phyloP scores from a whole-genome alignment of 2,888 invertebrate species.

The Pediacus dermestoides region DNA sequence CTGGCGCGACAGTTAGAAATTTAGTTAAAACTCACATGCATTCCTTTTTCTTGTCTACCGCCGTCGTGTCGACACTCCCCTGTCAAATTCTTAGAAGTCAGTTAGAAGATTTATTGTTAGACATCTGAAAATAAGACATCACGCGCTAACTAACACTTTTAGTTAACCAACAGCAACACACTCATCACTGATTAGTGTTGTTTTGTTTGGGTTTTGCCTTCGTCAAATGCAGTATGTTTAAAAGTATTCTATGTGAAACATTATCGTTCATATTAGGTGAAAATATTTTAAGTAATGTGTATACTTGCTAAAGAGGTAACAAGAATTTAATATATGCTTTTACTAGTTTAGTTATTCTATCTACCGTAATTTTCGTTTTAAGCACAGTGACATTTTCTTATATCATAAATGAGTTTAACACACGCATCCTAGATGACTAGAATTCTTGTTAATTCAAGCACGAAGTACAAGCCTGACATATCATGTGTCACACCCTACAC shows the following conservation, averaged over 20 bases:
- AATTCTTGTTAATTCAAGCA: slow-evolving; percentile 2
- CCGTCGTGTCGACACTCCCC: slow-evolving; percentile 2
- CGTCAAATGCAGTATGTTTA: too few relatives aligned
- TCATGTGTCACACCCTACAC: too few relatives aligned
- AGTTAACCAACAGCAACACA: too few relatives aligned
- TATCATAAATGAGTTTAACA: slow-evolving; percentile 7
- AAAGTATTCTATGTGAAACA: too few relatives aligned
- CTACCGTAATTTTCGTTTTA: slow-evolving; percentile 5
- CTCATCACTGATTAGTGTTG: too few relatives aligned
- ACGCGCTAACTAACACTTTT: too few relatives aligned
- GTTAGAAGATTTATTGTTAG: slow-evolving; percentile 8
- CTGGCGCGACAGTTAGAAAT: too few relatives aligned
- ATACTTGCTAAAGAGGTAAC: neutral
- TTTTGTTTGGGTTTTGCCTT: too few relatives aligned
- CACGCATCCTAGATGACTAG: slow-evolving; percentile 3
- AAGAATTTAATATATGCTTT: slow-evolving; percentile 10
- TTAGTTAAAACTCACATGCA: slow-evolving; percentile 6
- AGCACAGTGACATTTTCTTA: slow-evolving; percentile 9
- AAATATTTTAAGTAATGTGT: slow-evolving; percentile 2
- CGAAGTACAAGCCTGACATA: too few relatives aligned
- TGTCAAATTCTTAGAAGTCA: slow-evolving; percentile 6
- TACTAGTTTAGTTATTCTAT: slow-evolving; percentile 6
- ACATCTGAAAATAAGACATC: slow-evolving; percentile 8
- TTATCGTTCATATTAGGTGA: slow-evolving; percentile 6
- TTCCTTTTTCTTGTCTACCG: slow-evolving; percentile 5